Conservation (phyloP, 2,888 invertebrate species). For the Aphodius sticticus region DNA sequence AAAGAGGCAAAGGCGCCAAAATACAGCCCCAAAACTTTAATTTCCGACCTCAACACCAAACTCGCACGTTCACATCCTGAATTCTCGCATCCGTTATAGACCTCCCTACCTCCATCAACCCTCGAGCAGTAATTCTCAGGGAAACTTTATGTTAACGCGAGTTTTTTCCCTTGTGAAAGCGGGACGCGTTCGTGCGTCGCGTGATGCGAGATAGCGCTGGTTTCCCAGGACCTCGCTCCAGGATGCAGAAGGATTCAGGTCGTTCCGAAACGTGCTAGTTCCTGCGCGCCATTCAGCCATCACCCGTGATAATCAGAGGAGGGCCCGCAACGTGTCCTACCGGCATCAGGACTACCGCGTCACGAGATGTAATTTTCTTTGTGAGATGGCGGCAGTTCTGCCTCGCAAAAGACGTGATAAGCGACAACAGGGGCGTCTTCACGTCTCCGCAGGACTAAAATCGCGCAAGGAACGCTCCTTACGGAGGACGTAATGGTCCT, state of each 20-base stretch:
- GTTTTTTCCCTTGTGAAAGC: neutral
- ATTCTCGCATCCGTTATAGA: neutral
- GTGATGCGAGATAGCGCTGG: neutral
- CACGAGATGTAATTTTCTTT: neutral
- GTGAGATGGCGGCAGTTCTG: neutral
- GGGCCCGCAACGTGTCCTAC: neutral
- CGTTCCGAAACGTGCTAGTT: neutral
- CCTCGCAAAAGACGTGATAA: neutral
- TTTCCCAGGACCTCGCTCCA: neutral
- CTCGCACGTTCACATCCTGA: neutral
- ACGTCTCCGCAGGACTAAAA: neutral
- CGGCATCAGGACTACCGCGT: neutral
- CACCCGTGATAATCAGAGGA: neutral
- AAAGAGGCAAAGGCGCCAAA: neutral
- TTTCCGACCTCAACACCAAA: neutral
- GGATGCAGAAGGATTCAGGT: neutral
- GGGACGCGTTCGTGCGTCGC: slow-evolving; percentile 4
- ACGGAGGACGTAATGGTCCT: neutral
- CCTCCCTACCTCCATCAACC: neutral
- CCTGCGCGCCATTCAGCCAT: neutral
- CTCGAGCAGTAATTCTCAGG: neutral
- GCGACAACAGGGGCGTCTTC: neutral
- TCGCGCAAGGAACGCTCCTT: neutral
- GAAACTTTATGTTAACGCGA: neutral
- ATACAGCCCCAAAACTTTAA: neutral